Evolutionary conservation across 2,113 vertebrate species (phyloP).

Genomic region (Hemicordylus capensis): DNA sequence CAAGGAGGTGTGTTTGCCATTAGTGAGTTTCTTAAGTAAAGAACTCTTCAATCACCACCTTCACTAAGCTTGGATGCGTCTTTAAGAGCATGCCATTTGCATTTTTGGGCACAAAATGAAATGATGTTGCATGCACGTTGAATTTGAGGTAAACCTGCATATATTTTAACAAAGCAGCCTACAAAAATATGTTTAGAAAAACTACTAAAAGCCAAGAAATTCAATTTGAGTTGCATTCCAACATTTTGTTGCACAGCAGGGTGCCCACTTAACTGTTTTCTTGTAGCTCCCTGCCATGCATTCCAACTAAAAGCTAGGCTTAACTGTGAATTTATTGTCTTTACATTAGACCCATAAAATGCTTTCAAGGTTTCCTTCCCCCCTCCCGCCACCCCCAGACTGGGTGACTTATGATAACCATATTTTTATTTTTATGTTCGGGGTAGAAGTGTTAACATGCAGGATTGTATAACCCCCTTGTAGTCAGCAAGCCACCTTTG

Average conservation of each 20-base stretch:
- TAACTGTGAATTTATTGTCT: slow-evolving; percentile 47
- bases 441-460: slow-evolving; percentile 26
- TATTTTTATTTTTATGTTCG: slow-evolving; percentile 34
- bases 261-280: slow-evolving; percentile 35
- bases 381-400: too few relatives aligned
- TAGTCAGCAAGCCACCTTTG: neutral
- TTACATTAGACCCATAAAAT: slow-evolving; percentile 12
- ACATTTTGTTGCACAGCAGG: slow-evolving; percentile 36
- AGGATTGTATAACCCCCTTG: neutral
- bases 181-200: slow-evolving; percentile 43
- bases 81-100: neutral
- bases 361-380: slow-evolving; percentile 17
- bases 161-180: slow-evolving; percentile 36
- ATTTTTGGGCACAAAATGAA: slow-evolving; percentile 2
- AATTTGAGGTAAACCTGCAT: slow-evolving; percentile 14
- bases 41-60: neutral
- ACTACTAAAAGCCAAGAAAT: slow-evolving; percentile 45
- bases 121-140: neutral
- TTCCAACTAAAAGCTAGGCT: slow-evolving; percentile 37
- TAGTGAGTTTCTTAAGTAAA: neutral
- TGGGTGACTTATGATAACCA: slow-evolving; percentile 50
- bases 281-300: slow-evolving; percentile 21
- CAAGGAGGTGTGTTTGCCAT: neutral
- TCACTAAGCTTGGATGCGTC: neutral
- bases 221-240: slow-evolving; percentile 29